Evolutionary conservation across 2,888 invertebrate species (phyloP), one percentile per base, ranked within the genome.

Genomic region (Rhaphigaster nebulosa): DNA sequence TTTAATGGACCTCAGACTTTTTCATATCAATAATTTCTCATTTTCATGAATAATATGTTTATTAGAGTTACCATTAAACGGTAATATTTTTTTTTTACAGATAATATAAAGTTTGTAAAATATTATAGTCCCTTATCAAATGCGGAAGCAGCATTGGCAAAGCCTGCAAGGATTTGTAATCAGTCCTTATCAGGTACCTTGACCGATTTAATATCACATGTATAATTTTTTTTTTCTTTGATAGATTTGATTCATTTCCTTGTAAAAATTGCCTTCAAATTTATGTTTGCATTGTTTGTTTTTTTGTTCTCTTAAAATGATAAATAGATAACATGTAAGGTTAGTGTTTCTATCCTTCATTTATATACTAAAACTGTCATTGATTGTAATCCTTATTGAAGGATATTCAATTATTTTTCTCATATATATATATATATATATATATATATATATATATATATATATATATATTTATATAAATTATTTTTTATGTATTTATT

Each of bases 111-210:
- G 20, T 76, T 34, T 76, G 38, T 23, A 8, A 76, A 76, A 34
- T 76, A 76, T 38, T 38, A 76, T 34, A 5, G 38, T 8, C 1
- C 38, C 34, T 34, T 76, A 76, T 76, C 70, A 76, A 76, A 38
- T 5, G 34, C 70, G 70, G 70, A 76, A 38, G 8, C 29, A 76
- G 5, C 34, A 38, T 60, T 20, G 29, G 38, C 34, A 23, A 38
- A 76, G 70, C 70, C 29, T 76, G 70, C 70, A 76, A 76, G 70
- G 70, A 76, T 76, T 76, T 38, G 12, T 76, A 26, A 76, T 76
- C 70, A 76, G 18, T 38, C 70, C 20, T 76, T 76, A 76, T 76
- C 70, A 38, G 70, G 23, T 76, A 76, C 70, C 70, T 76, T 76
- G 70, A 76, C 70, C 70, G 70, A 76, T 76, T 38, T 76, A 38